Evolutionary conservation across 1,140 invertebrate species (phyloP).

Genomic region (Samia ricini): DNA sequence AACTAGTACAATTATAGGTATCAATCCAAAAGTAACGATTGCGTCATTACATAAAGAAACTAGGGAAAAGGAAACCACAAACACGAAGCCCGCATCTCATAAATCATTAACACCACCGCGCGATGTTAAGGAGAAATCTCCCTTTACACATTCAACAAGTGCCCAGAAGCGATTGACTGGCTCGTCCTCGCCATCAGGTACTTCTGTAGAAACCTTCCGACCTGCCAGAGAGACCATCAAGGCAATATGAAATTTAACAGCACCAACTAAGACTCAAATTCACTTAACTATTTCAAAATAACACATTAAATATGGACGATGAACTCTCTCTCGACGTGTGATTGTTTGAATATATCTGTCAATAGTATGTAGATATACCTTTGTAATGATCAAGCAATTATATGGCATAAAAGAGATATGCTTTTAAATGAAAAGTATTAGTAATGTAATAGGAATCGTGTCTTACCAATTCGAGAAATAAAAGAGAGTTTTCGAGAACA

Average conservation of each 20-base stretch:
- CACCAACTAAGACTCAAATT: slow-evolving; percentile 19
- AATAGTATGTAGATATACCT: slow-evolving; percentile 39
- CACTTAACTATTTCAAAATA: not conserved
- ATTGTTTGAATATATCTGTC: slow-evolving; percentile 47
- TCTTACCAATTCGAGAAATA: not conserved
- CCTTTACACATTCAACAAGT: slow-evolving; percentile 32
- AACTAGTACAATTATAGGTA: not conserved
- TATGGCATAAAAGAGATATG: slow-evolving; percentile 3
- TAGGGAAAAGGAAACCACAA: slow-evolving; percentile 10
- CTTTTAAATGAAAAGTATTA: slow-evolving; percentile 10
- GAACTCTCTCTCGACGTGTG: slow-evolving; percentile 55
- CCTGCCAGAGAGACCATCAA: not conserved
- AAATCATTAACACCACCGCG: slow-evolving; percentile 9
- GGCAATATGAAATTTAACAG: slow-evolving; percentile 16
- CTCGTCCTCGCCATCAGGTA: slow-evolving; percentile 31
- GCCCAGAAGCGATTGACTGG: slow-evolving; percentile 25
- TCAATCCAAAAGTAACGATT: not conserved
- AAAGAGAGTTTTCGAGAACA: not conserved
- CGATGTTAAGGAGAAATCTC: slow-evolving; percentile 18
- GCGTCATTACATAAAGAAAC: not conserved
- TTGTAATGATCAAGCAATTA: slow-evolving; percentile 11
- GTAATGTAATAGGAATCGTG: slow-evolving; percentile 2
- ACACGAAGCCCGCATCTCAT: slow-evolving; percentile 3
- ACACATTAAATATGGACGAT: slow-evolving; percentile 41
- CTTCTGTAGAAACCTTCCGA: slow-evolving; percentile 22